Conservation (phyloP, 1,140 invertebrate species). For the Eupeodes corollae region DNA sequence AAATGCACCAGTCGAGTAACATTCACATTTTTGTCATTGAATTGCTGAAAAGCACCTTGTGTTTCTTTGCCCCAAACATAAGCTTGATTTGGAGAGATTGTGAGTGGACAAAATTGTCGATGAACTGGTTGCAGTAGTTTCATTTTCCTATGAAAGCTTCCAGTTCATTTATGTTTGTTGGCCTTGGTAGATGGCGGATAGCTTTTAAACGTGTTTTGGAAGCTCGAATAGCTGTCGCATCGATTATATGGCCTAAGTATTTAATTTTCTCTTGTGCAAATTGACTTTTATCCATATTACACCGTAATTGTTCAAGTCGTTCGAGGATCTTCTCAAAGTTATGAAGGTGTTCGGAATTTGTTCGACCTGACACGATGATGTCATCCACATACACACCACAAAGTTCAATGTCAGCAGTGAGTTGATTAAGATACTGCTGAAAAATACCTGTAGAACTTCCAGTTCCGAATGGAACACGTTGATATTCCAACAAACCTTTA, state of each 20-base stretch:
- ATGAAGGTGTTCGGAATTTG: not conserved
- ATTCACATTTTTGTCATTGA: slow-evolving; percentile 1
- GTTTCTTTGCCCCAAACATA: slow-evolving; percentile 16
- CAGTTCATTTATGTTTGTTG: slow-evolving; percentile 23
- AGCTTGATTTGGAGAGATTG: slow-evolving; percentile 10
- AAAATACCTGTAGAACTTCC: not conserved
- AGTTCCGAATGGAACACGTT: slow-evolving; percentile 1
- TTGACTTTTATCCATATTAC: slow-evolving; percentile 10
- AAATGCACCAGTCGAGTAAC: slow-evolving; percentile 6
- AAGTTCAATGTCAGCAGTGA: not conserved
- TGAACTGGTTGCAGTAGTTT: slow-evolving; percentile 35
- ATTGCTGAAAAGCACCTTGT: slow-evolving; percentile 13
- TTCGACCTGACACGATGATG: not conserved
- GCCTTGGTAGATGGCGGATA: slow-evolving; percentile 19
- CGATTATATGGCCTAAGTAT: slow-evolving; percentile 21
- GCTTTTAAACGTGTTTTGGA: slow-evolving; percentile 6
- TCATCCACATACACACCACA: slow-evolving; percentile 2
- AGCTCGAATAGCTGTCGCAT: slow-evolving; percentile 12
- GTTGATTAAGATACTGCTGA: not conserved
- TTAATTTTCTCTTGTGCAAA: slow-evolving; percentile 13
- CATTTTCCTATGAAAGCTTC: slow-evolving; percentile 29
- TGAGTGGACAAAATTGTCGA: slow-evolving; percentile 8
- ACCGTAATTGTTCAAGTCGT: slow-evolving; percentile 4
- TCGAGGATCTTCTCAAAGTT: not conserved
- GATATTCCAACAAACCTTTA: slow-evolving; percentile 1